A percentile compares a stretch with the other conserved stretches of the same genome.
Conservation (phyloP, 2,888 invertebrate genomes). For the Beris morrisii region DNA sequence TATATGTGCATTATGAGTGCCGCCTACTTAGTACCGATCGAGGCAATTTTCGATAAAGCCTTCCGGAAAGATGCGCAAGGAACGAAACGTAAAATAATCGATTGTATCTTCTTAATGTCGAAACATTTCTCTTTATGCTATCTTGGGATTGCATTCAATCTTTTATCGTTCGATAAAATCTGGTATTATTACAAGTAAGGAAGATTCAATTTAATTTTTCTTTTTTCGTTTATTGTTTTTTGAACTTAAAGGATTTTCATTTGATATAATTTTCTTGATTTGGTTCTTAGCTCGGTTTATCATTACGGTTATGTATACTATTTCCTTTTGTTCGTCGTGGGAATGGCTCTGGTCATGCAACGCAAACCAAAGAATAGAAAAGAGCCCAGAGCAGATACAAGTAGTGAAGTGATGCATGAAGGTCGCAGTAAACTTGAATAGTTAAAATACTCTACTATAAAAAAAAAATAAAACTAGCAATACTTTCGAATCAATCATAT, state of each 20-base stretch:
- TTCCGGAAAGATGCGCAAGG: slow-evolving; percentile 67
- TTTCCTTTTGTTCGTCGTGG: slow-evolving; percentile 48
- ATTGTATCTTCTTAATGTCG: slow-evolving; percentile 75
- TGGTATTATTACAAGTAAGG: slow-evolving; percentile 66
- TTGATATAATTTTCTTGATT: slow-evolving; percentile 54
- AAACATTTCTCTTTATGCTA: slow-evolving; percentile 88
- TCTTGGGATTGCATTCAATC: slow-evolving; percentile 83
- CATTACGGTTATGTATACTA: slow-evolving; percentile 65
- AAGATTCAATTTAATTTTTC: slow-evolving; percentile 51
- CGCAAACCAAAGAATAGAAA: too few relatives aligned
- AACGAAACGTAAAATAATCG: slow-evolving; percentile 62
- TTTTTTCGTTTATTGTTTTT: not conserved
- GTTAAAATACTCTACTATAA: too few relatives aligned
- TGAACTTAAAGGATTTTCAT: too few relatives aligned
- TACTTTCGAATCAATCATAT: too few relatives aligned
- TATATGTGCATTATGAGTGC: slow-evolving; percentile 91
- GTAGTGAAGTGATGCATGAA: too few relatives aligned
- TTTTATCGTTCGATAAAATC: slow-evolving; percentile 71
- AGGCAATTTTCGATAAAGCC: slow-evolving; percentile 78
- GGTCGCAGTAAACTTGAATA: too few relatives aligned
- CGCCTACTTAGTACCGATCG: slow-evolving; percentile 82
- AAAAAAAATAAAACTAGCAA: too few relatives aligned
- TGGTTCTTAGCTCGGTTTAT: slow-evolving; percentile 59
- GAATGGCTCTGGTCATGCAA: slow-evolving; percentile 15
- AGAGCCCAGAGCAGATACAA: too few relatives aligned